Percentiles rank a stretch among this genome's conserved stretches.
These are phyloP conservation scores for Drosophila tani DNA, from an alignment of 1,140 invertebrate species.

Conservation along the genomic window DNA sequence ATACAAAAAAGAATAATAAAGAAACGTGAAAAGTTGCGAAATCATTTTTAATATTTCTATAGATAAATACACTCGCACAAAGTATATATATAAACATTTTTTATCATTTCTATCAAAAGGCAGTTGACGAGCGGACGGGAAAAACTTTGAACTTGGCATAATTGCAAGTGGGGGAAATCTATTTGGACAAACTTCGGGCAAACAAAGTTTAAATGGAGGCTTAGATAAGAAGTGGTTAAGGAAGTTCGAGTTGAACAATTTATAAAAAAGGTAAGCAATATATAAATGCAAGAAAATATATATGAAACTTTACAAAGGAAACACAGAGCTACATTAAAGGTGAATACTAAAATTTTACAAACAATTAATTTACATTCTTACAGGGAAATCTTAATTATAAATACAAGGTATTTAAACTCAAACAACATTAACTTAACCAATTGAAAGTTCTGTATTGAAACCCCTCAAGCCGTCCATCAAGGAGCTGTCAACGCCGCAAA, in stretches of 20 bases:
- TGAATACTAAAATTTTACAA: too few relatives aligned
- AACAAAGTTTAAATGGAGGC: constrained; percentile 10
- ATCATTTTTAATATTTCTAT: constrained; percentile 56
- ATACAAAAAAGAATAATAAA: constrained; percentile 3
- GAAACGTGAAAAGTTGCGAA: constrained; percentile 65
- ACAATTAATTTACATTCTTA: neutral
- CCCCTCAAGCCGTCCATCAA: constrained; percentile 20
- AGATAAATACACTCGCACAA: constrained; percentile 29
- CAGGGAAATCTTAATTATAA: neutral
- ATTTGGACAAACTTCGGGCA: constrained; percentile 17
- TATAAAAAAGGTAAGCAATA: neutral
- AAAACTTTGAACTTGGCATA: constrained; percentile 26
- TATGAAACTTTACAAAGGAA: neutral
- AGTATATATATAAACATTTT: constrained; percentile 3
- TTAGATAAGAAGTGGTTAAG: neutral
- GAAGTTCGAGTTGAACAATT: constrained; percentile 7
- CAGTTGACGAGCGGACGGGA: constrained; percentile 22
- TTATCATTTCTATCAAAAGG: constrained; percentile 38
- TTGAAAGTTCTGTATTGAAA: constrained; percentile 9
- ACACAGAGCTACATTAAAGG: neutral
- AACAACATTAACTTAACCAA: neutral
- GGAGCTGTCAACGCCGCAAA: constrained; percentile 1
- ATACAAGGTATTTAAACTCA: neutral
- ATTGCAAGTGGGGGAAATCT: constrained; percentile 7
- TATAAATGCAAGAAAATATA: neutral